Conservation (phyloP, 1,140 invertebrate genomes). For the Brachystomella parvula region DNA sequence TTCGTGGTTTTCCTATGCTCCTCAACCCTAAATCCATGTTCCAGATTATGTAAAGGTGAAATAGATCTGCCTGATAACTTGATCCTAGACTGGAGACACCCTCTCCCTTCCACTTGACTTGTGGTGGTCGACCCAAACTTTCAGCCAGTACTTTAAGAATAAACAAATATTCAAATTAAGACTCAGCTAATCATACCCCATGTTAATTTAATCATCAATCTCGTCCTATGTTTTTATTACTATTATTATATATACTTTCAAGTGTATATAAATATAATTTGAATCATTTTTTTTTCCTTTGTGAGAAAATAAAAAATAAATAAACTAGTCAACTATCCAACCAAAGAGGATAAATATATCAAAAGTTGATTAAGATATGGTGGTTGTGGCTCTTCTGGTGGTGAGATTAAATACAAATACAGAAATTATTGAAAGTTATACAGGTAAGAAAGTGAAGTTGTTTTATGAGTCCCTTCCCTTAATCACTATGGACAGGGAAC, state of each 20-base stretch:
- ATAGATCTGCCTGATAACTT: neutral
- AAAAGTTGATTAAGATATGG: neutral
- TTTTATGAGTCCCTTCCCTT: too few species aligned
- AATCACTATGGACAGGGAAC: too few species aligned
- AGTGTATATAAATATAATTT: neutral
- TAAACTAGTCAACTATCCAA: too few species aligned
- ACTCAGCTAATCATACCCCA: too few species aligned
- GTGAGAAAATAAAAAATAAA: too few species aligned
- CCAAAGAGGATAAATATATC: neutral
- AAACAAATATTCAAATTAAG: too few species aligned
- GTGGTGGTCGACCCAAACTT: neutral
- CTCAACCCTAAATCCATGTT: neutral
- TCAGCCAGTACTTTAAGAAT: too few species aligned
- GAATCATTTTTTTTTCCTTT: too few species aligned
- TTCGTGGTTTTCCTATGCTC: neutral
- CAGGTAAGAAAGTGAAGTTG: too few species aligned
- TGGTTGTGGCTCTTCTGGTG: neutral
- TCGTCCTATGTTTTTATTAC: neutral
- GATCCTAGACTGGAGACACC: neutral
- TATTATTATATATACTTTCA: neutral
- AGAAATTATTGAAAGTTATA: neutral
- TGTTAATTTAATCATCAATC: too few species aligned
- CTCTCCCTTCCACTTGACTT: neutral
- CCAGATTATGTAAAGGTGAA: neutral
- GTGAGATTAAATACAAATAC: neutral